phyloP scores from a whole-genome alignment of 37 sponge, comb jelly and placozoan species.

The Tethya wilhelma region DNA sequence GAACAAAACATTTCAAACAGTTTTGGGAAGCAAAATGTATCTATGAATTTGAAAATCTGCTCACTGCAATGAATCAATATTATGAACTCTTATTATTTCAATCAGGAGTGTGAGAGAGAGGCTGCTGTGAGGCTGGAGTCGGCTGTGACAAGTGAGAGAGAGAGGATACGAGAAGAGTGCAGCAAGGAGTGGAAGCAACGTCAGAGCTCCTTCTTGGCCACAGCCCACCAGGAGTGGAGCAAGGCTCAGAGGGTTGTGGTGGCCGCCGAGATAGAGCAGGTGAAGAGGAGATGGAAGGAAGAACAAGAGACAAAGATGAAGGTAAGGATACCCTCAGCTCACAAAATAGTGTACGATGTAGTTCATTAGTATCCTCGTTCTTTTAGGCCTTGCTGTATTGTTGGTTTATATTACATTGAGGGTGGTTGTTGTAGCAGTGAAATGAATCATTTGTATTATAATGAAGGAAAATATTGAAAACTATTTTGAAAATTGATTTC shows the following conservation, averaged over 20 bases:
- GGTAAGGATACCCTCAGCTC: no score
- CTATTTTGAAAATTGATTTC: no score
- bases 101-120: not conserved
- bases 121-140: not conserved
- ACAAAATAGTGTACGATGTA: not conserved
- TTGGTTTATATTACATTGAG: no score
- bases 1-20: not conserved
- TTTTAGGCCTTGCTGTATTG: no score
- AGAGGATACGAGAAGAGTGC: not conserved
- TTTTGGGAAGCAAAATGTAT: not conserved
- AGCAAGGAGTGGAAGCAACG: constrained; percentile 9
- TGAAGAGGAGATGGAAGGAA: constrained; percentile 1
- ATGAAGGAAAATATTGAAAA: no score
- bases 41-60: not conserved
- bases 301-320: not conserved
- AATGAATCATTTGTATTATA: no score
- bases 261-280: not conserved
- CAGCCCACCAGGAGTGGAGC: constrained; percentile 25
- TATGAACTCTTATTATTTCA: not conserved
- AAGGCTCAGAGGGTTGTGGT: constrained; percentile 5
- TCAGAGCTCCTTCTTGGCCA: not conserved
- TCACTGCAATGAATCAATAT: not conserved
- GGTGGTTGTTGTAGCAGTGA: no score
- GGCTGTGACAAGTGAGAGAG: constrained; percentile 3
- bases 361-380: not conserved